A percentile compares a stretch with the other conserved stretches of the same genome.
phyloP scores from a whole-genome alignment of 2,797 vertebrate genomes.

The Pelodytes ibericus region DNA sequence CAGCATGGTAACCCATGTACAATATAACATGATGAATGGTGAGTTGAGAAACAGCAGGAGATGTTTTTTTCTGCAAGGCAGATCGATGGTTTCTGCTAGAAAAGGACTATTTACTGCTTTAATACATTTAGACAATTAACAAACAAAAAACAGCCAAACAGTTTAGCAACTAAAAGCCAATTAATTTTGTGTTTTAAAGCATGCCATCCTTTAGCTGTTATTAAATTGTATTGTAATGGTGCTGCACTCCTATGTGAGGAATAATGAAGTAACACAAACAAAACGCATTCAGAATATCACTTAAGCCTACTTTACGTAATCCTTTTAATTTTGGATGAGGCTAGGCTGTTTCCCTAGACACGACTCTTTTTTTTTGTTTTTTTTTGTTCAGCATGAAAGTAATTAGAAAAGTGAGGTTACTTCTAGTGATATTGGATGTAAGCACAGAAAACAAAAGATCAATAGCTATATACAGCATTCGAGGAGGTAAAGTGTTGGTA shows the following conservation, averaged over 20 bases:
- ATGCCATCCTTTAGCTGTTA: conserved; percentile 14
- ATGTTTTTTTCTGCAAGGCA: too few relatives aligned
- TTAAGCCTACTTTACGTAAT: conserved; percentile 5
- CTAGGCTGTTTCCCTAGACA: conserved; percentile 12
- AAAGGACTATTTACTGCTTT: not conserved
- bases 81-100: too few relatives aligned
- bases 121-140: not conserved
- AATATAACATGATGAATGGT: too few relatives aligned
- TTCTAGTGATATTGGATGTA: conserved; percentile 28
- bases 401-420: conserved; percentile 44
- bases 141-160: not conserved
- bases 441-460: conserved; percentile 44
- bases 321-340: conserved; percentile 32
- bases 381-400: conserved; percentile 31
- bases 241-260: not conserved
- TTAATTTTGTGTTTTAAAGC: conserved; percentile 23
- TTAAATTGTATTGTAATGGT: conserved; percentile 23
- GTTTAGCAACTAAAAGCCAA: conserved; percentile 10
- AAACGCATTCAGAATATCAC: conserved; percentile 10
- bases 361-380: not conserved
- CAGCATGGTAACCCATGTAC: too few relatives aligned
- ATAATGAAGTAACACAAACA: not conserved
- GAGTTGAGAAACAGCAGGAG: too few relatives aligned
- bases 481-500: conserved; percentile 47
- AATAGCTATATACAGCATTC: conserved; percentile 30